Evolutionary conservation across 2,888 invertebrate species (phyloP).

Genomic region (Psococerastis gibbosa): DNA sequence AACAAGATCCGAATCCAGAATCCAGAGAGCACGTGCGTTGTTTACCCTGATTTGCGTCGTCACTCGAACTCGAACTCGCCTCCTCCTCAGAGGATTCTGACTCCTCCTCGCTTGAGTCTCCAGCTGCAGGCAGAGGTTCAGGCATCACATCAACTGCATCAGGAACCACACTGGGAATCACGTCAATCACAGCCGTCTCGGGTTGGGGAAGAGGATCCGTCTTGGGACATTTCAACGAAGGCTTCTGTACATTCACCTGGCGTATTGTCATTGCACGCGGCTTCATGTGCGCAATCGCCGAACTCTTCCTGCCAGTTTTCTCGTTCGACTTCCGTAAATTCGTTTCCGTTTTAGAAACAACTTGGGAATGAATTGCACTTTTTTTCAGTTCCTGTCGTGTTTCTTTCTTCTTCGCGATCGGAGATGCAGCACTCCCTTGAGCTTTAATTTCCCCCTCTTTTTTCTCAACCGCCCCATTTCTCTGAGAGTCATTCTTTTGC

Average conservation of each 20-base stretch:
- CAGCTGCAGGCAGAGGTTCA: background rate
- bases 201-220: background rate
- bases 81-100: background rate
- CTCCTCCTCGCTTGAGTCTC: background rate
- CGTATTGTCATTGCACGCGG: background rate
- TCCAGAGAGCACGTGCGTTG: conserved; percentile 56
- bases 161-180: too few species aligned
- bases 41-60: conserved; percentile 10
- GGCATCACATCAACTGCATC: too few species aligned
- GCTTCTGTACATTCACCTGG: background rate
- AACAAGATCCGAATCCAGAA: conserved; percentile 53
- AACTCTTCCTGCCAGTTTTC: conserved; percentile 9
- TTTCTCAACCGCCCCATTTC: too few species aligned
- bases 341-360: conserved; percentile 14
- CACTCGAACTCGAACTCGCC: conserved; percentile 13
- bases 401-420: background rate
- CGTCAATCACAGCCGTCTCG: background rate
- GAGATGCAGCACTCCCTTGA: too few species aligned
- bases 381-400: background rate
- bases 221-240: background rate
- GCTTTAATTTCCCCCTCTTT: background rate
- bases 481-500: too few species aligned
- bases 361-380: background rate
- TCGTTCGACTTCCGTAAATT: conserved; percentile 13
- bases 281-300: conserved; percentile 1